Base-by-base conservation (phyloP, 2,797 vertebrate species). In the Mormyrus hasselquistii region DNA sequence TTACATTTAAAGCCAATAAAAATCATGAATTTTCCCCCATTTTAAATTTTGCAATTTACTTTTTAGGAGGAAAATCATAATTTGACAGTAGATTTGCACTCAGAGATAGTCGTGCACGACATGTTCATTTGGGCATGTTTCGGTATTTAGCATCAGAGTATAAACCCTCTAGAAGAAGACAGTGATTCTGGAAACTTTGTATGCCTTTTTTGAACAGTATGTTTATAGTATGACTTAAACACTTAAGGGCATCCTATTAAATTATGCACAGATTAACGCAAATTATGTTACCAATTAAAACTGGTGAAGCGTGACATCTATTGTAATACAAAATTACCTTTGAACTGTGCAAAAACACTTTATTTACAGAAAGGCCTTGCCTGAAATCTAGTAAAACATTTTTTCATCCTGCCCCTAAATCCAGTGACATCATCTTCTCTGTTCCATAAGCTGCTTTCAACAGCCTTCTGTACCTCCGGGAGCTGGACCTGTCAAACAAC, bases 401-500 rank as follows among this genome's bases (percentile, higher is more conserved):
- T 34, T 73, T 73, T 16, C 29, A 14, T 29, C 4, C 12, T 38
- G 29, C 22, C 25, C 59, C 59, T 29, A 65, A 65, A 9, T 14
- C 65, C 65, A 73, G 65, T 73, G 65, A 73, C 73, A 47, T 79
- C 38, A n/a, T 3, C 73, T 79, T 44, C 73, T 79, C 73, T 44
- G 1, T 79, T n/a, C 7, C 65, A 87, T 44, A 91, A 99, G 98
- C 96, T 96, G 96, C 98, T 55, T 99, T 99, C 91, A 93, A 95
- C 88, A 97, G 98, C 79, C 97, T 98, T 91, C 96, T 95, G 91
- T 94, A 98, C 89, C 96, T 99, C 88, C 96, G 97, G 76, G 98
- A 98, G 94, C 94, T 99, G 25, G 98, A 99, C 93, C 94, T 99
- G 90, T 97, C 98, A 91, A 98, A 98, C 94, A 99, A 99, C 94